phyloP scores from a whole-genome alignment of 2,888 invertebrate species.

The Mesoligia furuncula region DNA sequence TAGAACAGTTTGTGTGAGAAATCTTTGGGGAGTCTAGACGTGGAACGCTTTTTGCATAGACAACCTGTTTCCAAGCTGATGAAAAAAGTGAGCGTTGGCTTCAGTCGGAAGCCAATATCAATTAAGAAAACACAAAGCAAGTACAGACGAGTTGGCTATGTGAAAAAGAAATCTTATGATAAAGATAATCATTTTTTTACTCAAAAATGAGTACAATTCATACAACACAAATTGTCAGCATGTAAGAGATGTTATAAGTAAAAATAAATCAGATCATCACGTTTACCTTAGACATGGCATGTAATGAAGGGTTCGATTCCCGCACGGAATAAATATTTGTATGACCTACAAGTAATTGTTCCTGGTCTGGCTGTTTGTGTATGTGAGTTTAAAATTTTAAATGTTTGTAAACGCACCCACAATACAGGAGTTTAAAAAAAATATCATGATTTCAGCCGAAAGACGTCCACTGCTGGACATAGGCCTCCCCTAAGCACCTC shows the following conservation, averaged over 20 bases:
- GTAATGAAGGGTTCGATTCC: neutral
- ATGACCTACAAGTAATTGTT: too few relatives aligned
- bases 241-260: neutral
- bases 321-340: too few relatives aligned
- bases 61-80: conserved; percentile 30
- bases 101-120: conserved; percentile 1
- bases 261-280: neutral
- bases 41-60: conserved; percentile 22
- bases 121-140: conserved; percentile 2
- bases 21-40: conserved; percentile 31
- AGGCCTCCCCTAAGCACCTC: too few relatives aligned
- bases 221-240: neutral
- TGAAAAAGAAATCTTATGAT: neutral
- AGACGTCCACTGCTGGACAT: too few relatives aligned
- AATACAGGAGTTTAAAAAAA: too few relatives aligned
- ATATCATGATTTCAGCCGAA: too few relatives aligned
- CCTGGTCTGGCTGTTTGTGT: too few relatives aligned
- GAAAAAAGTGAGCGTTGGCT: conserved; percentile 25
- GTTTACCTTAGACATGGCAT: neutral
- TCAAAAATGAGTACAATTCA: neutral
- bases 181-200: neutral
- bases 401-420: too few relatives aligned
- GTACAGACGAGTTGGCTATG: neutral
- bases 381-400: too few relatives aligned
- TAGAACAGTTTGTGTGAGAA: conserved; percentile 39